phyloP scores from a whole-genome alignment of 2,888 invertebrate species.

The Andrena bicolor region DNA sequence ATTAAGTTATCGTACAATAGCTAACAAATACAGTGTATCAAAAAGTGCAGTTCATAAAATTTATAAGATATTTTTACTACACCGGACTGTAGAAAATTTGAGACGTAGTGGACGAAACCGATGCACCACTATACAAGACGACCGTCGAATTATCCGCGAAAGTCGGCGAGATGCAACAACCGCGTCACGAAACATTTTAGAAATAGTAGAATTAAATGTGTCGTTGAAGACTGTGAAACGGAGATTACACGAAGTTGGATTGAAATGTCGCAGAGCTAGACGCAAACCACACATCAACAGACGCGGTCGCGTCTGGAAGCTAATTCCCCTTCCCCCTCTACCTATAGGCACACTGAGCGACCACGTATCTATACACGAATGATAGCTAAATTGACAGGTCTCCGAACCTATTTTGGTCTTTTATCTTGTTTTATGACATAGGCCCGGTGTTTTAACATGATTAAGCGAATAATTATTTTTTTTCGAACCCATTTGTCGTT shows the following conservation, averaged over 20 bases:
- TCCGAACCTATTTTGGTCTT: too few relatives aligned
- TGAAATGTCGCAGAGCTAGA: background rate
- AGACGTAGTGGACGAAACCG: background rate
- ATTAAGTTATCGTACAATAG: too few relatives aligned
- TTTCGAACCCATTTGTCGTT: too few relatives aligned
- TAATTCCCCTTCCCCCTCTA: too few relatives aligned
- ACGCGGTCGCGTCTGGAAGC: too few relatives aligned
- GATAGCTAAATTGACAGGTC: too few relatives aligned
- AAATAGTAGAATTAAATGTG: background rate
- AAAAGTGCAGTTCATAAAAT: conserved; percentile 4
- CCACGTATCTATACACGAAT: too few relatives aligned
- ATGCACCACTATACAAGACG: background rate
- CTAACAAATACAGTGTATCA: background rate
- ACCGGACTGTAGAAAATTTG: background rate
- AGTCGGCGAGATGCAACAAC: background rate
- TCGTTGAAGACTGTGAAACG: background rate
- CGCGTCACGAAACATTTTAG: background rate
- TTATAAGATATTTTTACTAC: background rate
- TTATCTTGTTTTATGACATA: too few relatives aligned
- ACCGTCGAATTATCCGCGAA: conserved; percentile 8
- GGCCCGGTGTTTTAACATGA: too few relatives aligned
- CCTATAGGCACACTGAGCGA: too few relatives aligned
- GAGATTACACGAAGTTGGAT: background rate
- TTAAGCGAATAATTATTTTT: too few relatives aligned
- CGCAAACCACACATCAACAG: background rate